phyloP scores from a whole-genome alignment of 2,113 vertebrate species.

The Pseudorasbora parva region DNA sequence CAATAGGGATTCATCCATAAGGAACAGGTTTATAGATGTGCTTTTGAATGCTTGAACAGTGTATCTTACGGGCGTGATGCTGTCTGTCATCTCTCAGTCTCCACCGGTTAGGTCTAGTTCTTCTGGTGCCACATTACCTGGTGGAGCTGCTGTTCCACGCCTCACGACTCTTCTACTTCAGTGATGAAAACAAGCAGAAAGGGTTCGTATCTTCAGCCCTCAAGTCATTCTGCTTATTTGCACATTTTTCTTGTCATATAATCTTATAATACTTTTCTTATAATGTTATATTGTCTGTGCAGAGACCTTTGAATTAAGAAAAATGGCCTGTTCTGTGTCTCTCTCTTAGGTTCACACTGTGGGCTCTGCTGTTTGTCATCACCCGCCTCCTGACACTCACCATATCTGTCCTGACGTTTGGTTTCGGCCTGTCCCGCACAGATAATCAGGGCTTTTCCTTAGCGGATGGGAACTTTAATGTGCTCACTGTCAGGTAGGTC shows the following conservation, averaged over 20 bases:
- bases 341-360: constrained; percentile 79
- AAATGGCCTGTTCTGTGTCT: background rate
- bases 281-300: background rate
- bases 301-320: background rate
- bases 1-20: background rate
- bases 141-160: constrained; percentile 87
- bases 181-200: constrained; percentile 85
- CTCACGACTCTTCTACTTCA: constrained; percentile 86
- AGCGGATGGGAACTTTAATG: constrained; percentile 81
- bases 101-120: constrained; percentile 80
- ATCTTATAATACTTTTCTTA: too few species aligned
- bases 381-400: constrained; percentile 84
- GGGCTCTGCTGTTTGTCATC: constrained; percentile 84
- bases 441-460: constrained; percentile 81
- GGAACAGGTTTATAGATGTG: background rate
- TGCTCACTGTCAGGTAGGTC: constrained; percentile 79
- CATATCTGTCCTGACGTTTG: constrained; percentile 83
- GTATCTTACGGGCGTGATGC: background rate
- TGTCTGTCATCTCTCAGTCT: constrained; percentile 67
- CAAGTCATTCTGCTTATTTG: background rate
- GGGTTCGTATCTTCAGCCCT: constrained; percentile 68
- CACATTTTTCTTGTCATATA: background rate
- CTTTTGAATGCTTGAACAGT: background rate
- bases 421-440: constrained; percentile 81
- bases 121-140: constrained; percentile 85